Conservation (phyloP, 2,113 vertebrate genomes). For the Ammodramus savannarum region DNA sequence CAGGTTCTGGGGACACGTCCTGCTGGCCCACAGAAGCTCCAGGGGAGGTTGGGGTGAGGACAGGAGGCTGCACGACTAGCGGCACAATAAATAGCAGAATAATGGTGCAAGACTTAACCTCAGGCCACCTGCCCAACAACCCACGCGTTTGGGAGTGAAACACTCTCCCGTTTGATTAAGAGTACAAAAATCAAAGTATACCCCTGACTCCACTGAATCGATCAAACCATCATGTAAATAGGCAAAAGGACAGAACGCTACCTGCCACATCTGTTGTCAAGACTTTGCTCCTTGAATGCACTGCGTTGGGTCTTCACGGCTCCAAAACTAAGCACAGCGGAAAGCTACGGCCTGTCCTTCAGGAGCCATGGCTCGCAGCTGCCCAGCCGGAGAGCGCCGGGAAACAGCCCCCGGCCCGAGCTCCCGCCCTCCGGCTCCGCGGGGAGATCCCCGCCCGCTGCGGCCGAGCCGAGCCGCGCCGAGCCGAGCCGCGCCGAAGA, state of each 20-base stretch:
- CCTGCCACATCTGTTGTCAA: background rate
- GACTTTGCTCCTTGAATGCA: background rate
- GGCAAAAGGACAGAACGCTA: background rate
- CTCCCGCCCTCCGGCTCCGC: background rate
- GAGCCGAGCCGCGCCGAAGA: background rate
- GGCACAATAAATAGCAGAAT: rapidly evolving
- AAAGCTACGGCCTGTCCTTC: background rate
- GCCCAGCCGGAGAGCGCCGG: rapidly evolving
- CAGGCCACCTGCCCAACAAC: background rate
- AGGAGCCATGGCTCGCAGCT: background rate
- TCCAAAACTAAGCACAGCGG: rapidly evolving
- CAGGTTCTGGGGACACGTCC: background rate
- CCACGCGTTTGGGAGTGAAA: background rate
- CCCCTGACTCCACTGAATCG: background rate
- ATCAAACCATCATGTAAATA: background rate
- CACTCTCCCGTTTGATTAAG: background rate
- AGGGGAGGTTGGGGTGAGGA: background rate
- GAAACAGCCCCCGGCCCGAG: background rate
- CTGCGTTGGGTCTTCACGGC: background rate
- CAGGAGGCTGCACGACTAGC: too few relatives aligned
- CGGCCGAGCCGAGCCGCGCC: too few relatives aligned
- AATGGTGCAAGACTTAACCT: background rate
- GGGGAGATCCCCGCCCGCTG: too few relatives aligned
- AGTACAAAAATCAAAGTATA: background rate
- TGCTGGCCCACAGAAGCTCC: background rate